Evolutionary conservation across 1,140 invertebrate genomes (phyloP).

Genomic region (Reticulitermes speratus): DNA sequence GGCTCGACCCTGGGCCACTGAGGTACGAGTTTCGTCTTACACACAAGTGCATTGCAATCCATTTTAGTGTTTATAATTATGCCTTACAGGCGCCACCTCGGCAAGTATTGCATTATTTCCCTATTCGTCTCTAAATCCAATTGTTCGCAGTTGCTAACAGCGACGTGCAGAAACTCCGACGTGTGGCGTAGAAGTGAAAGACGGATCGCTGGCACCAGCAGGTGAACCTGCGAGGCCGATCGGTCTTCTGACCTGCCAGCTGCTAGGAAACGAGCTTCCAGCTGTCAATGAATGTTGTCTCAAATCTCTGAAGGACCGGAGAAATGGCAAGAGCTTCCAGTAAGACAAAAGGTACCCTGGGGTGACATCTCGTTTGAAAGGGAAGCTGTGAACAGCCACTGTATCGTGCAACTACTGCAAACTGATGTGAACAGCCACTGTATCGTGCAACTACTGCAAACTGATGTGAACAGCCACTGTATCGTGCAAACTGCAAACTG

Average conservation of each 20-base stretch:
- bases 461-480: not conserved
- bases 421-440: not conserved
- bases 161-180: not conserved
- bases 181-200: not conserved
- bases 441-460: too few species aligned
- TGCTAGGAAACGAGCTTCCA: not conserved
- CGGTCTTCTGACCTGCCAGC: not conserved
- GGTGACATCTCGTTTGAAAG: not conserved
- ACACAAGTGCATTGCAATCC: too few species aligned
- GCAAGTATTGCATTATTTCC: not conserved
- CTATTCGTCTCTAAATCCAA: not conserved
- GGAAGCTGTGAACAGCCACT: not conserved
- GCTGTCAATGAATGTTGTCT: not conserved
- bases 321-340: not conserved
- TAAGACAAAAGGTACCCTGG: slow-evolving; percentile 17
- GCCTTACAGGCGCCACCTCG: not conserved
- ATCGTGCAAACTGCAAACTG: too few species aligned
- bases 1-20: too few species aligned
- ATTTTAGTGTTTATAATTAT: not conserved
- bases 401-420: too few species aligned
- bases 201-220: slow-evolving; percentile 6
- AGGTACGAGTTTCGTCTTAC: too few species aligned
- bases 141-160: not conserved
- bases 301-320: not conserved
- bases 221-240: slow-evolving; percentile 1